A percentile compares a stretch with the other conserved stretches of the same genome.
Conservation (phyloP, 1,140 invertebrate genomes). For the Drosophila nannoptera region DNA sequence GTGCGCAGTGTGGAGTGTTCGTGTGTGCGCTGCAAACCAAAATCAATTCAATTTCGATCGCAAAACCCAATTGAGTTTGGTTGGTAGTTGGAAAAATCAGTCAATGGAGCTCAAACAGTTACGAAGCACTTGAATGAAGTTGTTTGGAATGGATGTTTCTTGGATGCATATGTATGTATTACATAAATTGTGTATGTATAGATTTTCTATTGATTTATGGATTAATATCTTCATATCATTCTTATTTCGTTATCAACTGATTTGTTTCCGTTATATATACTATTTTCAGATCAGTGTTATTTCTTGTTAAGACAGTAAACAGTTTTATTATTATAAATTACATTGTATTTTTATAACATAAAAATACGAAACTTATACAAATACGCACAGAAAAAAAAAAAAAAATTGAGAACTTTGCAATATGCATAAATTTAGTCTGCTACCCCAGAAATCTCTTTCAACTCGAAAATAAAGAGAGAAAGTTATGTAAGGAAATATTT, state of each 20-base stretch:
- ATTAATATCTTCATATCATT: slow-evolving; percentile 66
- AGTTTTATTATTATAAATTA: slow-evolving; percentile 55
- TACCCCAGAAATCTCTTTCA: slow-evolving; percentile 67
- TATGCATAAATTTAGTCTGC: slow-evolving; percentile 77
- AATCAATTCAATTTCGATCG: slow-evolving; percentile 11
- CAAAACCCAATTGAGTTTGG: slow-evolving; percentile 12
- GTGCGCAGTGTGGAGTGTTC: slow-evolving; percentile 25
- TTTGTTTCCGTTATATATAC: slow-evolving; percentile 65
- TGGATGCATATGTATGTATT: slow-evolving; percentile 44
- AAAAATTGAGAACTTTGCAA: slow-evolving; percentile 48
- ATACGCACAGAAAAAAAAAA: slow-evolving; percentile 41
- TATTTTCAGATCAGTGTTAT: slow-evolving; percentile 68
- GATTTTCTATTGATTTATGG: slow-evolving; percentile 64
- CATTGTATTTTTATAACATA: slow-evolving; percentile 61
- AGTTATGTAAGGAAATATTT: slow-evolving; percentile 14
- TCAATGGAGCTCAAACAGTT: slow-evolving; percentile 18
- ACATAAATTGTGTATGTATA: slow-evolving; percentile 45
- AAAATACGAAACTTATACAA: slow-evolving; percentile 60
- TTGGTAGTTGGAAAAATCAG: slow-evolving; percentile 10
- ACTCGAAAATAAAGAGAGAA: slow-evolving; percentile 32
- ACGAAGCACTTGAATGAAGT: not conserved
- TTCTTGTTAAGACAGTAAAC: slow-evolving; percentile 49
- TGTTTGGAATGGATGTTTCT: not conserved
- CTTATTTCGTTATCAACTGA: slow-evolving; percentile 62
- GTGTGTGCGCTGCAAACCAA: slow-evolving; percentile 28